Conservation (phyloP, 2,888 invertebrate species). For the Caenorhabditis sp. region DNA sequence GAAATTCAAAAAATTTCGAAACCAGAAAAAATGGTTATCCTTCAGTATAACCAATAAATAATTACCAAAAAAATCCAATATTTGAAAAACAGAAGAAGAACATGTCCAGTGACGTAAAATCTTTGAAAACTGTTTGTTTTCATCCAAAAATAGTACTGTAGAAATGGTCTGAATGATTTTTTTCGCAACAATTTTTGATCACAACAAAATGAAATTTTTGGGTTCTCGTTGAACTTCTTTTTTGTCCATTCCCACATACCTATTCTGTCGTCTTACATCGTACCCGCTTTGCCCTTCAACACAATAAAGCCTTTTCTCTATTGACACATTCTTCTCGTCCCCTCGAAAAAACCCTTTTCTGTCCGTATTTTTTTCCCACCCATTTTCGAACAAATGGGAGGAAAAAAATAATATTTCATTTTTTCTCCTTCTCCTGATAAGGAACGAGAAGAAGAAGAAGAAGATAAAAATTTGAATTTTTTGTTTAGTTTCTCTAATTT, state of each 20-base stretch:
- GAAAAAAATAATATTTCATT: constrained; percentile 1
- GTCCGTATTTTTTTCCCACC: neutral
- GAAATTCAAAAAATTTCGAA: too few species aligned
- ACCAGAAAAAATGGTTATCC: too few species aligned
- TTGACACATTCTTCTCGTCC: neutral
- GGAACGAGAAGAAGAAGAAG: neutral
- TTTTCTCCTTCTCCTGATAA: neutral
- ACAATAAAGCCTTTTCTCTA: neutral
- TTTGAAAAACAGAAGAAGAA: too few species aligned
- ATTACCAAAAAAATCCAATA: too few species aligned
- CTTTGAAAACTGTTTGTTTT: too few species aligned
- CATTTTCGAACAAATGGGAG: neutral
- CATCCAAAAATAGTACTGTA: too few species aligned
- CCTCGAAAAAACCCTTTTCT: neutral
- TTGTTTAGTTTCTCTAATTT: neutral
- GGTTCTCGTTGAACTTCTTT: too few species aligned
- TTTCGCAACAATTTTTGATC: too few species aligned
- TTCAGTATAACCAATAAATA: too few species aligned
- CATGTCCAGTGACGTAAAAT: too few species aligned
- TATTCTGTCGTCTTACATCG: neutral
- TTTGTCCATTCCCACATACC: neutral
- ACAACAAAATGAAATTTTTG: too few species aligned
- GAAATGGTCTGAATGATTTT: too few species aligned
- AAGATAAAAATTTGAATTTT: neutral
- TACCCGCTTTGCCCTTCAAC: neutral